Base-by-base conservation (phyloP, 37 sponge, comb jelly and placozoan species). In the Beroe ovata region DNA sequence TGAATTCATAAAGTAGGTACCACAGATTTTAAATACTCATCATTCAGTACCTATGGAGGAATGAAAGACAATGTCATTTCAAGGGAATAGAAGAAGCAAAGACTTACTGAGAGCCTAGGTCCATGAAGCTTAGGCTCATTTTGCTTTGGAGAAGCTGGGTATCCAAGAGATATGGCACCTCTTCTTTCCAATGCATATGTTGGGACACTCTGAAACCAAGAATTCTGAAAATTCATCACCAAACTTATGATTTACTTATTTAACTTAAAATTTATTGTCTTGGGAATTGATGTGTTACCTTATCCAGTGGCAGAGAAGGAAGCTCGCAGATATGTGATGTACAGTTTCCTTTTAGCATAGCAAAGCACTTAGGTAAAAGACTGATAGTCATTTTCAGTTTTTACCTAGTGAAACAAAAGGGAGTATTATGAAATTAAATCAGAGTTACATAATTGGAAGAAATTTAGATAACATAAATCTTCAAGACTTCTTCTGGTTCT, bases 341-440 rank as follows among this genome's bases (percentile, higher is more conserved):
- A 1, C 47, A 2, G 54, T 77, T 39, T 1, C 84, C 84, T 77
- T 77, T 77, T 40, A 77, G 54, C 84, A 77, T 77, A 14, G 84
- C 84, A 77, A 77, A 77, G 38, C 84, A 77, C 25, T 77, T 77
- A 20, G 84, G 84, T 38, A 77, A 35, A 19, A 77, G 84, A 77
- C 84, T 77, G 2, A 77, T 77, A 6, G 84, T 77, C 84, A 77
- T 77, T 66, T 16, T 47, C 11, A 47, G 54, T n/a, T n/a, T n/a
- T n/a, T n/a, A n/a, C n/a, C n/a, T n/a, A n/a, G n/a, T n/a, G n/a
- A n/a, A n/a, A n/a, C n/a, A n/a, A n/a, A n/a, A n/a, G n/a, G n/a
- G n/a, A n/a, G n/a, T n/a, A n/a, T n/a, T n/a, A n/a, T n/a, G n/a
- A n/a, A n/a, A n/a, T n/a, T n/a, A n/a, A n/a, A n/a, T n/a, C n/a